Conservation (phyloP, 1,140 invertebrate species). For the Myzus persicae region DNA sequence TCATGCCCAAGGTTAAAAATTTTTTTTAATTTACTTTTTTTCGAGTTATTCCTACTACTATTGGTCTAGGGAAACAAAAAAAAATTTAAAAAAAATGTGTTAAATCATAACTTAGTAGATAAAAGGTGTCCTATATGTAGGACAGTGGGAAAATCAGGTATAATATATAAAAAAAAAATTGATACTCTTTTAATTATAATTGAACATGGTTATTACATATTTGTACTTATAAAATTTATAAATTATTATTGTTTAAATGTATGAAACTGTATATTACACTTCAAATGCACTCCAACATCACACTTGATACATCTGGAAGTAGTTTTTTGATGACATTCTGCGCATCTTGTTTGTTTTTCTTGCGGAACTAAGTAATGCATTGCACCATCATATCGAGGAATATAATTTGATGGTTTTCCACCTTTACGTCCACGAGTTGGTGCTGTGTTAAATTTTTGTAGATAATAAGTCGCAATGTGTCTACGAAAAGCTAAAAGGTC, state of each 20-base stretch:
- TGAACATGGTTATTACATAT: neutral
- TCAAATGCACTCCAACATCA: constrained; percentile 31
- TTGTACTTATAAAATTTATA: too few relatives aligned
- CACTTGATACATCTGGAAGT: constrained; percentile 1
- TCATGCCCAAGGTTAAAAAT: constrained; percentile 29
- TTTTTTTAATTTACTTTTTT: neutral
- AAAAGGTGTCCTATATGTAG: constrained; percentile 20
- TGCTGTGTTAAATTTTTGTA: too few relatives aligned
- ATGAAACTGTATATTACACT: neutral
- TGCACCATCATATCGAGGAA: constrained; percentile 28
- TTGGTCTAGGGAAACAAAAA: neutral
- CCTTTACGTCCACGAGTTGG: neutral
- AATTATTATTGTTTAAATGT: too few relatives aligned
- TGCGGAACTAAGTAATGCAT: constrained; percentile 32
- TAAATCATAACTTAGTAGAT: neutral
- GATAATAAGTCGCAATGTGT: too few relatives aligned
- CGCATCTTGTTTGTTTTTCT: constrained; percentile 45
- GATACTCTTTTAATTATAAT: neutral
- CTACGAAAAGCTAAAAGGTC: too few relatives aligned
- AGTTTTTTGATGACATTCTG: neutral
- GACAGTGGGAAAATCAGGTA: constrained; percentile 23
- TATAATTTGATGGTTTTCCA: constrained; percentile 27
- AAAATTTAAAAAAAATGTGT: neutral
- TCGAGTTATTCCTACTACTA: neutral
- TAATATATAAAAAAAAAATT: constrained; percentile 14